Conservation (phyloP, 1,140 invertebrate genomes). For the Lanistes nyassanus region DNA sequence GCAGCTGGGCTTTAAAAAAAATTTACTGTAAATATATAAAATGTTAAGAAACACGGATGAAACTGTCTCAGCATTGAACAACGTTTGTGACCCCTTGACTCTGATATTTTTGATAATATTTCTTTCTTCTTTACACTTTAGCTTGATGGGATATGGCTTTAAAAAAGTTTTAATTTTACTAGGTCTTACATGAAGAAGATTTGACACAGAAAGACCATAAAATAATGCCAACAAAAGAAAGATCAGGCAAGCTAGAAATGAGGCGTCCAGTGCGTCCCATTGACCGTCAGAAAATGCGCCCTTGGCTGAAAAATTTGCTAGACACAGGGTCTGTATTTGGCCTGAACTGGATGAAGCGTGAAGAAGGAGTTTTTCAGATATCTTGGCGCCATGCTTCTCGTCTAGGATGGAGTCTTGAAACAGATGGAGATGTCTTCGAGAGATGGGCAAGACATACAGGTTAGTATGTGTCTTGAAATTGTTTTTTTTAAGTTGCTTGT, state of each 20-base stretch:
- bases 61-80: not conserved
- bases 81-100: not conserved
- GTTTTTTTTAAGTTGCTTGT: conserved; percentile 3
- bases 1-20: no score
- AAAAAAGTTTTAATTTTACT: not conserved
- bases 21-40: no score
- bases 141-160: no score
- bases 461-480: conserved; percentile 21
- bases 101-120: not conserved
- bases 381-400: conserved; percentile 59
- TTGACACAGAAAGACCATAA: not conserved
- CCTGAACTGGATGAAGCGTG: conserved; percentile 49
- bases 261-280: conserved; percentile 42
- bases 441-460: conserved; percentile 60
- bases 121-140: not conserved
- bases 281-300: conserved; percentile 49
- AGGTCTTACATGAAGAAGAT: not conserved
- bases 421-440: conserved; percentile 58
- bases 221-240: conserved; percentile 7
- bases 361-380: conserved; percentile 48
- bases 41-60: no score
- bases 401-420: conserved; percentile 47
- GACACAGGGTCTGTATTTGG: conserved; percentile 43
- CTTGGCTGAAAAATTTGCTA: conserved; percentile 49
- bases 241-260: conserved; percentile 10